phyloP scores from a whole-genome alignment of 2,113 vertebrate species.

The Pygathrix nemaeus region DNA sequence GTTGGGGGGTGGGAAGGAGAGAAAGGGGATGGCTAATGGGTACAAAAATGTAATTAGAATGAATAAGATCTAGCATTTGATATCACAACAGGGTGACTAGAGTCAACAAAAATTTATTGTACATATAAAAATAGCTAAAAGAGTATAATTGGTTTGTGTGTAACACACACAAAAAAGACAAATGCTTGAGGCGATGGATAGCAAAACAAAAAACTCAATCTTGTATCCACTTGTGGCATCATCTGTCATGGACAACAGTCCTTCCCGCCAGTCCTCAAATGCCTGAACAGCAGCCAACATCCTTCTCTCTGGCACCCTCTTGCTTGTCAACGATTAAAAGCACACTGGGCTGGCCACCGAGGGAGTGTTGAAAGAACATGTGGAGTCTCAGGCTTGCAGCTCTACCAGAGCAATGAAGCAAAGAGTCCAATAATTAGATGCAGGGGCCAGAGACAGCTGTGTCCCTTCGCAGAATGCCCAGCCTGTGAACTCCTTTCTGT shows the following conservation, averaged over 20 bases:
- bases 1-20: no score
- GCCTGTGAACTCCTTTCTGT: neutral
- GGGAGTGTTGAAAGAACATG: neutral
- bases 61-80: no score
- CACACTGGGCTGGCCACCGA: neutral
- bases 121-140: no score
- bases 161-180: no score
- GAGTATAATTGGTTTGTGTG: no score
- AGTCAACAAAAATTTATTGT: no score
- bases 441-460: rapidly evolving
- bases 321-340: neutral
- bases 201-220: neutral
- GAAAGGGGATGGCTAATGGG: no score
- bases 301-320: neutral
- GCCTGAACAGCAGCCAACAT: neutral
- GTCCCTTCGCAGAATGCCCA: neutral
- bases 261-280: neutral
- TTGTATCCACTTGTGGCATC: neutral
- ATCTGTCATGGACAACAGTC: rapidly evolving
- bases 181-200: no score
- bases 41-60: no score
- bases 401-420: no score
- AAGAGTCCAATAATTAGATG: neutral
- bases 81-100: no score
- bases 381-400: neutral